These are phyloP conservation scores for Spinus pinus DNA, from an alignment of 2,797 vertebrate species.

Conservation along the genomic window DNA sequence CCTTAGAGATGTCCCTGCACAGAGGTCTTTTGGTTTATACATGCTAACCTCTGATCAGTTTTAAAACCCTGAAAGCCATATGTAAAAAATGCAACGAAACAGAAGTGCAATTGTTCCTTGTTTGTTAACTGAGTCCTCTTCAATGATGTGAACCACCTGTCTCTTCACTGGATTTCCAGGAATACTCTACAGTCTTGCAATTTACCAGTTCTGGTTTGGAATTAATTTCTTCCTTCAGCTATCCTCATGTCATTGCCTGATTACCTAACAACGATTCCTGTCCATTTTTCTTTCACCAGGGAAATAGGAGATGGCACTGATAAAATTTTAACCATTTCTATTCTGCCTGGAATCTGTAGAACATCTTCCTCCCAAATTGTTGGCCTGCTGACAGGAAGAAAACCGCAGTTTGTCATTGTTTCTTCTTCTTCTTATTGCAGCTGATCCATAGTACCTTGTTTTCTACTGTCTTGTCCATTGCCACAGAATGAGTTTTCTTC, in stretches of 20 bases:
- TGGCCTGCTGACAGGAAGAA: not conserved
- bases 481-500: not conserved
- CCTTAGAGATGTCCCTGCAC: not conserved
- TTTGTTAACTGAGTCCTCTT: not conserved
- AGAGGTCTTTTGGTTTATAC: not conserved
- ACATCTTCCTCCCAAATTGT: not conserved
- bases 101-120: not conserved
- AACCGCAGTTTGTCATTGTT: not conserved
- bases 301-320: not conserved
- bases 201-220: not conserved
- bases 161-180: not conserved
- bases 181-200: not conserved
- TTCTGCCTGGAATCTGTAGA: not conserved
- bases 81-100: not conserved
- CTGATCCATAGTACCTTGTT: not conserved
- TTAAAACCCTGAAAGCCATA: not conserved
- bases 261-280: not conserved
- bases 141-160: accelerated
- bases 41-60: not conserved
- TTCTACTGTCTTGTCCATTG: not conserved
- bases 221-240: not conserved
- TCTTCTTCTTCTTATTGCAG: not conserved
- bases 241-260: not conserved
- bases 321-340: not conserved
- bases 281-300: not conserved